Evolutionary conservation across 2,797 vertebrate species (phyloP).

Genomic region (Oreortyx pictus): DNA sequence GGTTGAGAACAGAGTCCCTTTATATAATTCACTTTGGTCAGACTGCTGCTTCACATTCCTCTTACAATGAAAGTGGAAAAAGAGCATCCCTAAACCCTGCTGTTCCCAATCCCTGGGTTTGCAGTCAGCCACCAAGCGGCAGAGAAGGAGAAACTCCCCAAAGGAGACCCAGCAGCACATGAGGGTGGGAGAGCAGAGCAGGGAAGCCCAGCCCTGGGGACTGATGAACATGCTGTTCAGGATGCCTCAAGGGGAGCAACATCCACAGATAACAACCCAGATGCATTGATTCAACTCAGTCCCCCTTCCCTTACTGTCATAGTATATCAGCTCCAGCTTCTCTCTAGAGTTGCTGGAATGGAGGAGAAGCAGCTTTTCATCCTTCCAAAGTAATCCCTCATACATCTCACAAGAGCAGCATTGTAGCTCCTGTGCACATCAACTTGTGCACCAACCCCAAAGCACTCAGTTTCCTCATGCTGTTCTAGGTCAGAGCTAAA

Average conservation of each 20-base stretch:
- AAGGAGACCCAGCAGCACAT: not conserved
- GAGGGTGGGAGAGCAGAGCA: not conserved
- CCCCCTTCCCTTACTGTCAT: not conserved
- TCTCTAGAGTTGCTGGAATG: not conserved
- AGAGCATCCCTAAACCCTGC: not conserved
- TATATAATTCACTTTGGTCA: constrained; percentile 8
- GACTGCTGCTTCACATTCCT: constrained; percentile 16
- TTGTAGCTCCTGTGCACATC: not conserved
- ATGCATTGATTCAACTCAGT: not conserved
- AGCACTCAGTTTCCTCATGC: not conserved
- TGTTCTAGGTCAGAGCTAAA: constrained; percentile 51
- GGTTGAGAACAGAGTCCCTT: constrained; percentile 30
- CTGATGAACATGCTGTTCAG: not conserved
- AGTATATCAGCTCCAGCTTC: not conserved
- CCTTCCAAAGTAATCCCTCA: not conserved
- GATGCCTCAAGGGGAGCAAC: not conserved
- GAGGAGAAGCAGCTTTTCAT: not conserved
- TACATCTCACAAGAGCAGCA: not conserved
- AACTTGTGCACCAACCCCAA: not conserved
- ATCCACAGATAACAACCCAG: not conserved
- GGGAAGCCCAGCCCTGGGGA: not conserved
- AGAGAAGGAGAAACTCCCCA: not conserved
- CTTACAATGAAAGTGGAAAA: not conserved
- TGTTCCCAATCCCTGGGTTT: not conserved
- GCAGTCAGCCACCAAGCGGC: not conserved